Base-by-base conservation (phyloP, 2,797 vertebrate genomes). In the Cetoscarus ocellatus region DNA sequence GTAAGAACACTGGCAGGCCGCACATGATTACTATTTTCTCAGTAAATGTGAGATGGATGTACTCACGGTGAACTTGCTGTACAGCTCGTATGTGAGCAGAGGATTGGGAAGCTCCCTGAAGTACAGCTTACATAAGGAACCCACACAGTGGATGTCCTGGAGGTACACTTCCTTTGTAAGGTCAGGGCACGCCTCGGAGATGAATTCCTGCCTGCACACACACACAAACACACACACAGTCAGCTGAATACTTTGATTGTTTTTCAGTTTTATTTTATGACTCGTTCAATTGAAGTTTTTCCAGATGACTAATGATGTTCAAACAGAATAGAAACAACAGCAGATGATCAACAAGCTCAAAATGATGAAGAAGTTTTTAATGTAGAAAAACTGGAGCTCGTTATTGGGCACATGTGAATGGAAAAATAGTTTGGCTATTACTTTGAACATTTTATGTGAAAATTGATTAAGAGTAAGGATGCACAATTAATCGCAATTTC, bases 101-200 rank as follows among this genome's bases (percentile, higher is more conserved):
- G 98, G 98, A 89, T 97, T 98, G 84, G 98, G 98, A 19, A 99
- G 94, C 79, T 99, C 98, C 86, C 98, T 95, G 93, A 99, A 99
- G 93, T 99, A 99, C 61, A 99, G 94, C 90, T 99, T 99, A 92
- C 98, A 99, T 83, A 99, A 95, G 3, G 98, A 99, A 67, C 97
- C 97, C 91, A 99, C 98, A 15, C 98, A 98, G 95, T 99, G 98
- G 92, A 99, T 99, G 92, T 99, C 98, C 95, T 99, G 98, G 77
- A 98, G 96, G 92, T 98, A 99, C 89, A 99, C 95, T 95, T 99
- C 98, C 88, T 95, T 96, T 48, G 97, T 99, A 88, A 99, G 95
- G 91, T 99, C 97, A 72, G 98, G 97, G 88, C 95, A 95, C 87
- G 95, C 95, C 90, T 99, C 97, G 19, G 96, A 96, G 90, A 94